Base-by-base conservation (phyloP, 2,888 invertebrate genomes). In the Drosophila phalerata region DNA sequence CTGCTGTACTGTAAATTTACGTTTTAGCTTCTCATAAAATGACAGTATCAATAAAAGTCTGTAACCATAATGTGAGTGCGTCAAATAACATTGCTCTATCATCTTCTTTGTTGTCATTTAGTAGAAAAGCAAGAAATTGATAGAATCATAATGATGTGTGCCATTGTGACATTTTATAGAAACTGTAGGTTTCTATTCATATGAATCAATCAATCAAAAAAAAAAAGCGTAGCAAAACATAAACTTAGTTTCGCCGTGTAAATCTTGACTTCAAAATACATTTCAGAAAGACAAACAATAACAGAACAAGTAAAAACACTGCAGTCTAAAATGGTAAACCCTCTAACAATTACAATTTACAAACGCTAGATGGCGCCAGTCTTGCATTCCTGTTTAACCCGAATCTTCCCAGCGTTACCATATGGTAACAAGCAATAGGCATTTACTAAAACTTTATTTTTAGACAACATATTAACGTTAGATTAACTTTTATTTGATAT, bases 21-120 rank as follows among this genome's bases (percentile, higher is more conserved):
- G 55, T 64, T 61, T n/a, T 58, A 71, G 55, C 49, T 62, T 57
- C 81, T 47, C 64, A 65, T 65, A 60, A 76, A 76, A 53, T 43
- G 68, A 58, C 81, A 76, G 45, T 77, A 65, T 80, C 76, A 70
- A 81, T 81, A 81, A 80, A 77, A 80, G 38, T 62, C 43, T 32
- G 43, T 43, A 32, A 34, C 8, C 10, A 56, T 63, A 81, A 61
- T 70, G 57, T 30, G 55, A 68, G 58, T 79, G 69, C 70, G 48
- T 60, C 64, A 75, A 60, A 79, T 63, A 45, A 34, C 63, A 79
- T 64, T 64, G 55, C 56, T 69, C 49, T 51, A 68, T 19, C 22
- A 34, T 43, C 32, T 32, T 64, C 45, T 60, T 56, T 60, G 78
- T 48, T 57, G 32, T 19, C 45, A 58, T 70, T 63, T 37, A 60